These are phyloP conservation scores for Caenorhabditis plicata DNA, from an alignment of 2,888 invertebrate genomes.

Conservation along the genomic window DNA sequence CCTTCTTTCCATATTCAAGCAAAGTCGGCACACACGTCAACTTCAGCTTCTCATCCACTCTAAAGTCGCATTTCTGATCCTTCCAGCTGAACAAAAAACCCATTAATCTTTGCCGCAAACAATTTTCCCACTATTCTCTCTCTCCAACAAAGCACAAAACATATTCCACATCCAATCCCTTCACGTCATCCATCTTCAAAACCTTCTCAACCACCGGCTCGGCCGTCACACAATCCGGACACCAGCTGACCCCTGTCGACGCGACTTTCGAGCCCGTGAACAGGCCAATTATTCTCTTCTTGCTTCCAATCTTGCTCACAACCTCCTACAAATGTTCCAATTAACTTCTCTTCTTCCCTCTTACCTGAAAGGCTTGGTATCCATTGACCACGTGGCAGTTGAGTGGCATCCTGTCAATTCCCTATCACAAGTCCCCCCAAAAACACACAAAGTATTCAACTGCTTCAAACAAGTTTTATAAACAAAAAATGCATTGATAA, in stretches of 20 bases:
- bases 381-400: conserved; percentile 29
- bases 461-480: background rate
- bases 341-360: too few species aligned
- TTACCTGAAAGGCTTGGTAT: conserved; percentile 32
- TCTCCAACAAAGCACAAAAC: conserved; percentile 44
- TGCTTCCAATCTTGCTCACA: conserved; percentile 15
- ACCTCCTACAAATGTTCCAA: too few species aligned
- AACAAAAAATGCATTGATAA: background rate
- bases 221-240: conserved; percentile 55
- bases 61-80: conserved; percentile 37
- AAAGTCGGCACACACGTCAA: conserved; percentile 49
- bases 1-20: conserved; percentile 35
- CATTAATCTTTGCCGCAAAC: conserved; percentile 4
- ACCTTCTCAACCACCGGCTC: conserved; percentile 45
- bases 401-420: conserved; percentile 11
- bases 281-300: conserved; percentile 32
- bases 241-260: conserved; percentile 50
- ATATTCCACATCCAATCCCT: conserved; percentile 24
- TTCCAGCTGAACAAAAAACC: conserved; percentile 41
- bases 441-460: too few species aligned
- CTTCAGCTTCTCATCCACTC: conserved; percentile 36
- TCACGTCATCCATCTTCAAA: conserved; percentile 8
- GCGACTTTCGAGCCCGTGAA: conserved; percentile 45
- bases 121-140: conserved; percentile 27
- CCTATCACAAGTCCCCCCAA: too few species aligned